Base-by-base conservation (phyloP, 2,888 invertebrate genomes). In the Apamea sordens region DNA sequence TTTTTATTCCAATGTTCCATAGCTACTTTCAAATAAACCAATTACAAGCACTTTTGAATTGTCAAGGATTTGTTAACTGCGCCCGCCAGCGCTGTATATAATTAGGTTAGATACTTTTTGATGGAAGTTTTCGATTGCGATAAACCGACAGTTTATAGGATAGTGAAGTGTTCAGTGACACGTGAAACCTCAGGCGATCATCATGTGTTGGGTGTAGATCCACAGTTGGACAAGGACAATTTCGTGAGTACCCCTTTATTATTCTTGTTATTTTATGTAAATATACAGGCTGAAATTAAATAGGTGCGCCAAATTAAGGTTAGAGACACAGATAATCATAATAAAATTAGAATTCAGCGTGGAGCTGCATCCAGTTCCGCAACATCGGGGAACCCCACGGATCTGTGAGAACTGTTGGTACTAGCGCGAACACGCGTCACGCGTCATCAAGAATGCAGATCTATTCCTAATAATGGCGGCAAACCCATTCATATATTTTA, bases 81-180 rank as follows among this genome's bases (percentile, higher is more conserved):
- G 47, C 61, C 15, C n/a, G 47, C n/a, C 44, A 61, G 24, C 28
- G 32, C 3, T 71, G 0, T 32, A 75, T 44, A 28, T 70, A 28
- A n/a, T n/a, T 70, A 59, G 75, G 75, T 75, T 44, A 73, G 24
- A 53, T 56, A 73, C 44, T 73, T 21, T 44, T 24, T n/a, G 56
- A 24, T 15, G n/a, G 7, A 41, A 24, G 28, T 53, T 64, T 41
- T 50, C 2, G n/a, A 28, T 53, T 53, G 13, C 50, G 76, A 74
- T 76, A 76, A 74, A 44, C 41, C 36, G 21, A 36, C 11, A 63
- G 13, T 36, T 50, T n/a, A 63, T 21, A 63, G 61, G 21, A 24
- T 18, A 53, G 47, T 3, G 28, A 7, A 61, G 24, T 53, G 41
- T 44, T 64, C 76, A 77, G 64, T 77, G 24, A 41, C 21, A 7